These are phyloP conservation scores for Synergus laeviventris DNA, from an alignment of 2,888 invertebrate species.

Conservation along the genomic window DNA sequence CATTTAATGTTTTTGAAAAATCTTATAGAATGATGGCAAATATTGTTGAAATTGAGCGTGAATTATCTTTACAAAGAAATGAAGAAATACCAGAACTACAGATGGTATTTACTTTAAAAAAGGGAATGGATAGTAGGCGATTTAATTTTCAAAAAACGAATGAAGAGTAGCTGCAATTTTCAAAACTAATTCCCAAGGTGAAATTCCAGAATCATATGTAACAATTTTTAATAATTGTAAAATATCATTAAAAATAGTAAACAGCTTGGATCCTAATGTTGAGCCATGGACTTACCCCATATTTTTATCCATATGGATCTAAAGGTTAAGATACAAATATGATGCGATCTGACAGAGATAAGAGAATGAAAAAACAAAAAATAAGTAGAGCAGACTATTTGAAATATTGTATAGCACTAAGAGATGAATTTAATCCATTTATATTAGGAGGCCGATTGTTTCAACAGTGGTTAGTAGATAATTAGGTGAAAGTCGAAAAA, in stretches of 20 bases:
- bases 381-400: no score
- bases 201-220: constrained; percentile 54
- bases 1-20: constrained; percentile 47
- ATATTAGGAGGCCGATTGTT: constrained; percentile 26
- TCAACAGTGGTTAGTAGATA: constrained; percentile 46
- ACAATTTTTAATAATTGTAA: constrained; percentile 49
- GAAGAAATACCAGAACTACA: constrained; percentile 36
- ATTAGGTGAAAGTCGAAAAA: constrained; percentile 47
- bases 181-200: constrained; percentile 51
- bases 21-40: constrained; percentile 54
- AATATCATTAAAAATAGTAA: constrained; percentile 44
- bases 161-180: constrained; percentile 51
- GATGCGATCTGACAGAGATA: no score
- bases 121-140: constrained; percentile 46
- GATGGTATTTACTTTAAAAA: constrained; percentile 52
- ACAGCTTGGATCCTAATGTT: no score
- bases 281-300: no score
- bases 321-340: no score
- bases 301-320: no score
- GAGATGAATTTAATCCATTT: no score
- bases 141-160: constrained; percentile 52
- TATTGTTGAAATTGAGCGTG: constrained; percentile 44
- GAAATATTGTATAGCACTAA: no score
- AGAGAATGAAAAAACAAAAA: no score
- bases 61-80: background rate